Conservation (phyloP, 2,113 vertebrate genomes). For the Globicephala melas region DNA sequence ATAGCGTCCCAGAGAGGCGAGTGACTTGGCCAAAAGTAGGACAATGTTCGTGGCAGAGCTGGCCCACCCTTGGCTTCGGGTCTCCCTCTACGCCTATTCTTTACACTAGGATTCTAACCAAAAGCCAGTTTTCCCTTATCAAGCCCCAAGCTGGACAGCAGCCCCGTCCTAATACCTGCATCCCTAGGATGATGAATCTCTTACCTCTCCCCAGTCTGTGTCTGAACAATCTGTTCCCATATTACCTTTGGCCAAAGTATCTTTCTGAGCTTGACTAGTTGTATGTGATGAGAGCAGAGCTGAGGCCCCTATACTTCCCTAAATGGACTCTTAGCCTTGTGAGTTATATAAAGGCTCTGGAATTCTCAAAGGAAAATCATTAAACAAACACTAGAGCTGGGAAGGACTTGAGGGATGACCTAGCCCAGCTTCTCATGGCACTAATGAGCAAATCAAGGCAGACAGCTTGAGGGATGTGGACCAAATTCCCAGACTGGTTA, state of each 20-base stretch:
- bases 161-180: neutral
- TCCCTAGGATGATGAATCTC: neutral
- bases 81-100: neutral
- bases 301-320: neutral
- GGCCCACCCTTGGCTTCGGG: neutral
- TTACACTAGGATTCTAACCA: neutral
- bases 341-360: neutral
- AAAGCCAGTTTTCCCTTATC: neutral
- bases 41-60: neutral
- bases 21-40: neutral
- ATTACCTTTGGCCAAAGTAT: neutral
- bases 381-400: neutral
- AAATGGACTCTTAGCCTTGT: neutral
- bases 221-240: neutral
- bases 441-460: neutral
- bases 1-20: neutral
- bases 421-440: neutral
- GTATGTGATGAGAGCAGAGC: neutral
- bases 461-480: rapidly evolving
- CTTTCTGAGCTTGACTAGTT: neutral
- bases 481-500: neutral
- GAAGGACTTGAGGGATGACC: neutral
- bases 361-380: conserved; percentile 4
- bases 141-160: neutral
- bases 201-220: neutral